Evolutionary conservation across 2,888 invertebrate species (phyloP).

Genomic region (Orchestes rusci): DNA sequence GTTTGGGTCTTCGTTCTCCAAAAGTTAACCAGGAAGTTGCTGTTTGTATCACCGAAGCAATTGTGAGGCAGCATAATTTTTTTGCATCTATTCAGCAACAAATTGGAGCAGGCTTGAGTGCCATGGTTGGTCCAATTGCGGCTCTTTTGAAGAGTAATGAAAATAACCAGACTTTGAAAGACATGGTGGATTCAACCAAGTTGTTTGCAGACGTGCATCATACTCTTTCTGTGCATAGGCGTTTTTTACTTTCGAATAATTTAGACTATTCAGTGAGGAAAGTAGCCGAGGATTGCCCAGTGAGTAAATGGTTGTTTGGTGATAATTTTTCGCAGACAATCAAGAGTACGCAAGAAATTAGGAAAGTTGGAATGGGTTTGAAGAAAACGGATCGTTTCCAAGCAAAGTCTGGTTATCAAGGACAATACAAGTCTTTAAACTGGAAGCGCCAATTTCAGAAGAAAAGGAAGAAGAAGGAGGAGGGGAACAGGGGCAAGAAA

Average conservation of each 20-base stretch:
- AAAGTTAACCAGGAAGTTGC: not conserved
- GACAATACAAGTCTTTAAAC: not conserved
- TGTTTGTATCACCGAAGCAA: not conserved
- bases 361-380: not conserved
- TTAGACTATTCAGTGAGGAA: not conserved
- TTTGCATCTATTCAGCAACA: not conserved
- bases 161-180: not conserved
- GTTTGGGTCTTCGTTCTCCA: not conserved
- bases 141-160: not conserved
- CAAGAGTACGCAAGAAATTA: not conserved
- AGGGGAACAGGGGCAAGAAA: no score
- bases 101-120: not conserved
- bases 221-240: not conserved
- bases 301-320: not conserved
- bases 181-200: not conserved
- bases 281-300: not conserved
- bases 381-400: no score
- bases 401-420: no score
- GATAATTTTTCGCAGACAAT: not conserved
- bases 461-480: conserved; percentile 1
- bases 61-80: not conserved
- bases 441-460: not conserved
- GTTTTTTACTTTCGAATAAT: not conserved
- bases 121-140: not conserved
- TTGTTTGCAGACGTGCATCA: not conserved